phyloP scores from a whole-genome alignment of 2,888 invertebrate genomes.

The Nemapogon koenigi region DNA sequence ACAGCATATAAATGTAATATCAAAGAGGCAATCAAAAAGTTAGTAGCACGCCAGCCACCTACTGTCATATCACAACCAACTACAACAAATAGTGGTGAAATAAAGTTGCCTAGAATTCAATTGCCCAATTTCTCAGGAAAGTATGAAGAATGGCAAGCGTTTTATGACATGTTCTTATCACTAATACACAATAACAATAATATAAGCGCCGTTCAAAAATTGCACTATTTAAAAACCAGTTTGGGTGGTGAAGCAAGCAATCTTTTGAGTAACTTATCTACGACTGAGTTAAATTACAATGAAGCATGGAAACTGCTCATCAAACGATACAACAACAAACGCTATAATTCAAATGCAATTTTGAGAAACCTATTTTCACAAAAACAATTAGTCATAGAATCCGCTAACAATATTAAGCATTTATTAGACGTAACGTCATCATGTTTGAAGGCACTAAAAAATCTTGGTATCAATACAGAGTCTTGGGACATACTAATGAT shows the following conservation, averaged over 20 bases:
- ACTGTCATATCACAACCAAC: too few relatives aligned
- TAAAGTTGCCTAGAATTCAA: constrained; percentile 15
- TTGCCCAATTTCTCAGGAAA: constrained; percentile 16
- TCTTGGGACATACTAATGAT: constrained; percentile 14
- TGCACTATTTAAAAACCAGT: constrained; percentile 19
- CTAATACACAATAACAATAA: constrained; percentile 15
- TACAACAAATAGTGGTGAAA: constrained; percentile 11
- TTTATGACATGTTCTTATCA: constrained; percentile 17
- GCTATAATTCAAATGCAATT: constrained; percentile 16
- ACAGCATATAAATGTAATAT: not conserved
- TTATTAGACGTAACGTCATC: constrained; percentile 16
- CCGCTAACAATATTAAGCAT: constrained; percentile 12
- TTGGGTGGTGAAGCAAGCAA: constrained; percentile 16
- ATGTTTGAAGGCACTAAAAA: constrained; percentile 15
- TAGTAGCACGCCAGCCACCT: too few relatives aligned
- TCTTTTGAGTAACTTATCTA: constrained; percentile 16
- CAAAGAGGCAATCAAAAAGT: not conserved
- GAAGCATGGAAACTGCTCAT: constrained; percentile 17
- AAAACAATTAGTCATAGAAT: constrained; percentile 14
- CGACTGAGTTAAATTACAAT: constrained; percentile 16
- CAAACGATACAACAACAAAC: constrained; percentile 18
- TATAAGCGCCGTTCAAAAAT: constrained; percentile 16
- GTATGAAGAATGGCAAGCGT: constrained; percentile 18
- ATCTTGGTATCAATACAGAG: constrained; percentile 13
- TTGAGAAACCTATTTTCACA: constrained; percentile 16